phyloP scores from a whole-genome alignment of 2,113 vertebrate genomes.

The Paracanthobrama guichenoti region DNA sequence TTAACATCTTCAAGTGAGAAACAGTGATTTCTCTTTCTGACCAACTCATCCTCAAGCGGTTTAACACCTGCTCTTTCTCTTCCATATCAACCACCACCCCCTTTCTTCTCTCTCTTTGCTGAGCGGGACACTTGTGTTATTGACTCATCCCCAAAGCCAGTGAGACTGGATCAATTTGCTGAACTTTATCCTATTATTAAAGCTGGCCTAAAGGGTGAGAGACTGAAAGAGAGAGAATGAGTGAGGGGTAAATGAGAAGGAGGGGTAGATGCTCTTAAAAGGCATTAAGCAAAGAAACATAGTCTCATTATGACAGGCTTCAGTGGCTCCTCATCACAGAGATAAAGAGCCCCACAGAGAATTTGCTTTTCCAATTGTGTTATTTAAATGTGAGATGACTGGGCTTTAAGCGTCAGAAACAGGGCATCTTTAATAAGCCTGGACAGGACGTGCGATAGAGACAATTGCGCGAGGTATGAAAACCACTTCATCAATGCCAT shows the following conservation, averaged over 20 bases:
- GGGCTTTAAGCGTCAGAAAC: slow-evolving; percentile 60
- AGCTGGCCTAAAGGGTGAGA: slow-evolving; percentile 67
- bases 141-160: slow-evolving; percentile 74
- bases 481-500: slow-evolving; percentile 88
- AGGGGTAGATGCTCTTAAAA: slow-evolving; percentile 48
- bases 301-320: slow-evolving; percentile 58
- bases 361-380: slow-evolving; percentile 78
- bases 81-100: not conserved
- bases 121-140: slow-evolving; percentile 61
- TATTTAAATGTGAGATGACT: slow-evolving; percentile 79
- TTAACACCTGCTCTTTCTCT: slow-evolving; percentile 45
- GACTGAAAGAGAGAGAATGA: slow-evolving; percentile 48
- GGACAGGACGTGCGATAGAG: slow-evolving; percentile 82
- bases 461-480: slow-evolving; percentile 85
- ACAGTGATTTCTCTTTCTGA: slow-evolving; percentile 51
- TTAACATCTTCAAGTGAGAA: slow-evolving; percentile 30
- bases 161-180: slow-evolving; percentile 75
- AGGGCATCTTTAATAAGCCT: slow-evolving; percentile 69
- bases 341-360: slow-evolving; percentile 58
- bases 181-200: slow-evolving; percentile 77
- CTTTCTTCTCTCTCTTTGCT: slow-evolving; percentile 35
- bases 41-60: slow-evolving; percentile 23
- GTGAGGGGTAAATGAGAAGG: slow-evolving; percentile 23
- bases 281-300: slow-evolving; percentile 53
- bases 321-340: slow-evolving; percentile 48